These are phyloP conservation scores for Ethmia dodecea DNA, from an alignment of 2,888 invertebrate species.

Conservation along the genomic window DNA sequence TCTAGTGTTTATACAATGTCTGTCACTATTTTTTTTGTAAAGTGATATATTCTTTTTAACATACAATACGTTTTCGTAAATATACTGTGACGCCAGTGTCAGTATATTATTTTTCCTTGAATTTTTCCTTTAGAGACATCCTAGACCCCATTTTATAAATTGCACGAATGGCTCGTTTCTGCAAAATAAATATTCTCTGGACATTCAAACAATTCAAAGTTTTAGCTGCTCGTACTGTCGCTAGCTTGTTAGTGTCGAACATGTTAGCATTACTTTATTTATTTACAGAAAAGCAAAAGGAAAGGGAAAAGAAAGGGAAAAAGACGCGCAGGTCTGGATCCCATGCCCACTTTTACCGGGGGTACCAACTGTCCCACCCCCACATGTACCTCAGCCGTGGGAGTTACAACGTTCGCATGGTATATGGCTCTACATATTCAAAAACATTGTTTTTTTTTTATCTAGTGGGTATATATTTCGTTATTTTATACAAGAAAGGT, in stretches of 20 bases:
- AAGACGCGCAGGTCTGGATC: constrained; percentile 5
- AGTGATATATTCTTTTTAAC: too few species aligned
- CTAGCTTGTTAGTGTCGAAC: neutral
- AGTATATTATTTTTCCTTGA: too few species aligned
- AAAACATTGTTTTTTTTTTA: neutral
- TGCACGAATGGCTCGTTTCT: too few species aligned
- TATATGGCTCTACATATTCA: constrained; percentile 1
- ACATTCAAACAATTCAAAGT: too few species aligned
- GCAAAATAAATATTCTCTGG: too few species aligned
- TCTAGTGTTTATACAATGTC: too few species aligned
- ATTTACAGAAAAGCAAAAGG: constrained; percentile 13
- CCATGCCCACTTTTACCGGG: constrained; percentile 10
- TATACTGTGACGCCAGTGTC: too few species aligned
- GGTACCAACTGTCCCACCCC: constrained; percentile 9
- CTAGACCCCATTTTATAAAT: too few species aligned
- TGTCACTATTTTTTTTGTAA: too few species aligned
- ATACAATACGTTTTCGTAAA: too few species aligned
- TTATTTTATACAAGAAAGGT: too few species aligned
- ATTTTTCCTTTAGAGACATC: too few species aligned
- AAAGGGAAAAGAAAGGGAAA: constrained; percentile 5
- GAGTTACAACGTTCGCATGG: constrained; percentile 8
- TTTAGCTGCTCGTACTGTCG: neutral
- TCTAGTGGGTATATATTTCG: neutral
- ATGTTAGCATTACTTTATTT: constrained; percentile 7
- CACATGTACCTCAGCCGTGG: constrained; percentile 9